Evolutionary conservation across 2,113 vertebrate species (phyloP).

Genomic region (Oncorhynchus gorbuscha): DNA sequence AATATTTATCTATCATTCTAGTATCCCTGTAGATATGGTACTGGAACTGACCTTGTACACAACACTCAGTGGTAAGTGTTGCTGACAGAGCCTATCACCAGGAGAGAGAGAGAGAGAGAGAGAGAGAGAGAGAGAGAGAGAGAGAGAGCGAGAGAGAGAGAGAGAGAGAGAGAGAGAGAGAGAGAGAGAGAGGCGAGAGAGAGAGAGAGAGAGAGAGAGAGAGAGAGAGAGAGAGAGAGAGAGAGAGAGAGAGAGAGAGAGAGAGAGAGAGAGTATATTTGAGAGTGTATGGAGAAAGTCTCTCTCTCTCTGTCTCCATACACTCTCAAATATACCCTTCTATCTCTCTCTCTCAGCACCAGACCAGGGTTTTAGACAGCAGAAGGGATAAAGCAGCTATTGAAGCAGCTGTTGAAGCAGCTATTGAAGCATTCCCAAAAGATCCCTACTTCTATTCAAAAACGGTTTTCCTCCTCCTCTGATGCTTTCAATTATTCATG

Average conservation of each 20-base stretch:
- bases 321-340: not conserved
- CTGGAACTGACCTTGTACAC: too few relatives aligned
- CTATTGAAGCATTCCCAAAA: constrained; percentile 76
- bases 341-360: not conserved
- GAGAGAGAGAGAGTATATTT: too few relatives aligned
- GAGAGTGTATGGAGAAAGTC: too few relatives aligned
- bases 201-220: too few relatives aligned
- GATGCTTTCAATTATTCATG: constrained; percentile 76
- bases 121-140: too few relatives aligned
- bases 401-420: constrained; percentile 62
- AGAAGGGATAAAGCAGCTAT: too few relatives aligned
- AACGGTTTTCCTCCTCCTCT: constrained; percentile 75
- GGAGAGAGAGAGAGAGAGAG: not conserved
- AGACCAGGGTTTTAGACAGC: too few relatives aligned
- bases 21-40: too few relatives aligned
- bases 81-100: constrained; percentile 38
- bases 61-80: constrained; percentile 24
- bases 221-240: too few relatives aligned
- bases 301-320: constrained; percentile 11
- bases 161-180: not conserved
- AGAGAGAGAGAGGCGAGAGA: not conserved
- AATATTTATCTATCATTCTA: not conserved
- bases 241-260: too few relatives aligned
- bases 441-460: constrained; percentile 74
- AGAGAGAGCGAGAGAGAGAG: not conserved